These are phyloP conservation scores for Stictonetta naevosa DNA, from an alignment of 2,113 vertebrate genomes.

Conservation along the genomic window DNA sequence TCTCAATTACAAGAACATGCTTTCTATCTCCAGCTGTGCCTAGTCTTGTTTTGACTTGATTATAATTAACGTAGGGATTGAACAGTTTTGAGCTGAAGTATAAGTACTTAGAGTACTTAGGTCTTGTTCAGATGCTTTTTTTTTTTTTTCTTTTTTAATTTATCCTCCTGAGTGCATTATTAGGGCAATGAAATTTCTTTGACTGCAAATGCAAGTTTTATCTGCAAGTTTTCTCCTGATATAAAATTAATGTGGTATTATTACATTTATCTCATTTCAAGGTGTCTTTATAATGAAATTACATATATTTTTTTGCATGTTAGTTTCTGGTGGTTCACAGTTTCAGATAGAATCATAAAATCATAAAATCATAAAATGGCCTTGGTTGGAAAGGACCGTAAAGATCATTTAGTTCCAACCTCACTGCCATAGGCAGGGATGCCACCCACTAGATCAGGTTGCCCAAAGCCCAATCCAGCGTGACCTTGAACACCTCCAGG, in stretches of 20 bases:
- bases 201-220: not conserved
- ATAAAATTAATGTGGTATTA: not conserved
- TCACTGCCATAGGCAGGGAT: no score
- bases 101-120: not conserved
- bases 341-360: no score
- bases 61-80: not conserved
- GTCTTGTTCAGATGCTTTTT: not conserved
- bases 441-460: no score
- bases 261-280: not conserved
- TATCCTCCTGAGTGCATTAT: not conserved
- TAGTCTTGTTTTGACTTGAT: not conserved
- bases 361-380: no score
- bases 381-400: no score
- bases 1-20: not conserved
- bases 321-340: not conserved
- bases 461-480: no score
- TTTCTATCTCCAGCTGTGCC: not conserved
- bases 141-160: not conserved
- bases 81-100: not conserved
- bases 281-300: not conserved
- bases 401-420: no score
- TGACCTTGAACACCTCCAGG: no score
- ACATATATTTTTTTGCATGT: not conserved
- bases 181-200: not conserved
- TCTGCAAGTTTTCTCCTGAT: not conserved